A percentile compares a stretch with the other conserved stretches of the same genome.
Evolutionary conservation across 2,797 vertebrate genomes (phyloP).

Genomic region (Girardinus metallicus): DNA sequence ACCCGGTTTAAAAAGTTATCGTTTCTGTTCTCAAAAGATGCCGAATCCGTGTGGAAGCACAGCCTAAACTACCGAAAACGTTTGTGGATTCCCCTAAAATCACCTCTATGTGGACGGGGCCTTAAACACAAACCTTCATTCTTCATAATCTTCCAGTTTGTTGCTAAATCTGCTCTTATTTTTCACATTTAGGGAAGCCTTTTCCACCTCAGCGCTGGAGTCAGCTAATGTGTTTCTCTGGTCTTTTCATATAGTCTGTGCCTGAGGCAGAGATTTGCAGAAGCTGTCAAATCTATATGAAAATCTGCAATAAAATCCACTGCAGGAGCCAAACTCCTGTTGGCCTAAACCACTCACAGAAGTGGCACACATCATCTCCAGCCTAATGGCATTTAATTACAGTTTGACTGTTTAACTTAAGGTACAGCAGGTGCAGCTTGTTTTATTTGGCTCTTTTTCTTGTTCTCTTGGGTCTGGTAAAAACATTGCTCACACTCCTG

Average conservation of each 20-base stretch:
- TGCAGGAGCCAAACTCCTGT: conserved; percentile 17
- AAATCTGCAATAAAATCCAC: conserved; percentile 19
- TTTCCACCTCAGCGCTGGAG: not conserved
- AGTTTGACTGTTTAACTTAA: conserved; percentile 5
- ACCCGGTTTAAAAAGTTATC: too few species aligned
- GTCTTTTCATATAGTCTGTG: conserved; percentile 35
- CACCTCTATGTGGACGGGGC: too few species aligned
- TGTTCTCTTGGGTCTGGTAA: conserved; percentile 23
- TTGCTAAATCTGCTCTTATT: not conserved
- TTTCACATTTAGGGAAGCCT: not conserved
- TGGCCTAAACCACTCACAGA: conserved; percentile 18
- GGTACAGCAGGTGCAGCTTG: conserved; percentile 36
- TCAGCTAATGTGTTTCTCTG: not conserved
- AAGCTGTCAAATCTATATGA: conserved; percentile 22
- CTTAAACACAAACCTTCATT: not conserved
- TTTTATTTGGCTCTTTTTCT: conserved; percentile 25
- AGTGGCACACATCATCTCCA: conserved; percentile 9
- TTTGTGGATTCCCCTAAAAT: too few species aligned
- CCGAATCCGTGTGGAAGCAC: too few species aligned
- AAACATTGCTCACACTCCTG: conserved; percentile 15
- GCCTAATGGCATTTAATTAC: conserved; percentile 8
- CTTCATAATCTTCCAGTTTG: not conserved
- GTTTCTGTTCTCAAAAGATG: too few species aligned
- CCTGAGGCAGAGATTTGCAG: conserved; percentile 11
- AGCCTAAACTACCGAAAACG: too few species aligned